phyloP scores from a whole-genome alignment of 2,797 vertebrate genomes.

The Coluber constrictor region DNA sequence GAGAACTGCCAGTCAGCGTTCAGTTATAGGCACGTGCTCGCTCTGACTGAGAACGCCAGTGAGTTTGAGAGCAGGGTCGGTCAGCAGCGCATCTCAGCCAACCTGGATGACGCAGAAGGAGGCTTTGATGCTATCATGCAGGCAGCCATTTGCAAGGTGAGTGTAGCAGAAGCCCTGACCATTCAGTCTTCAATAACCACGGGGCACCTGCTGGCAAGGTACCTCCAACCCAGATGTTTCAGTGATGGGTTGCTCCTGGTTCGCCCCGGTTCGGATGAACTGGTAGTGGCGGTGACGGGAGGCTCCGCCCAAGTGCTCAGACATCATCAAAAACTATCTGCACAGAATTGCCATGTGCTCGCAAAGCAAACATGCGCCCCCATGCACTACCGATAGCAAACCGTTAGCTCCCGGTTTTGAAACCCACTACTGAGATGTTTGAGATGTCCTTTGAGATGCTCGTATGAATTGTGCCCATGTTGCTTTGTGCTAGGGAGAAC shows the following conservation, averaged over 20 bases:
- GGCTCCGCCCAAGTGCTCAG: too few relatives aligned
- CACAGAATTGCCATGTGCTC: too few relatives aligned
- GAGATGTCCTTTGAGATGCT: neutral
- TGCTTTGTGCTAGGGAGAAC: neutral
- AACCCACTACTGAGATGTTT: too few relatives aligned
- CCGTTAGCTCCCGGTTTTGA: too few relatives aligned
- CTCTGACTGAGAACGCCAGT: constrained; percentile 63
- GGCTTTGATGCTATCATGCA: constrained; percentile 82
- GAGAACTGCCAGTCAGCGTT: constrained; percentile 71
- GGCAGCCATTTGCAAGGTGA: constrained; percentile 75
- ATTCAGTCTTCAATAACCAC: neutral
- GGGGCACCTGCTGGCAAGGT: neutral
- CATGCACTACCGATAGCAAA: too few relatives aligned
- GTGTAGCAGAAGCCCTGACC: neutral
- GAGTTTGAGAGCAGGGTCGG: constrained; percentile 73
- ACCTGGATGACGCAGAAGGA: constrained; percentile 75
- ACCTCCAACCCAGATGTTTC: too few relatives aligned
- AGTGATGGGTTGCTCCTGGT: too few relatives aligned
- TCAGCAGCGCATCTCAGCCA: constrained; percentile 74
- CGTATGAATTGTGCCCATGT: neutral
- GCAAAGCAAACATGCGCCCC: too few relatives aligned
- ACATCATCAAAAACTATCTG: too few relatives aligned
- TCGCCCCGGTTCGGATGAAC: too few relatives aligned
- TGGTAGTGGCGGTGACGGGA: too few relatives aligned
- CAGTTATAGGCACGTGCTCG: constrained; percentile 73